Evolutionary conservation across 2,113 vertebrate genomes (phyloP).

Genomic region (Corydoras sp.): DNA sequence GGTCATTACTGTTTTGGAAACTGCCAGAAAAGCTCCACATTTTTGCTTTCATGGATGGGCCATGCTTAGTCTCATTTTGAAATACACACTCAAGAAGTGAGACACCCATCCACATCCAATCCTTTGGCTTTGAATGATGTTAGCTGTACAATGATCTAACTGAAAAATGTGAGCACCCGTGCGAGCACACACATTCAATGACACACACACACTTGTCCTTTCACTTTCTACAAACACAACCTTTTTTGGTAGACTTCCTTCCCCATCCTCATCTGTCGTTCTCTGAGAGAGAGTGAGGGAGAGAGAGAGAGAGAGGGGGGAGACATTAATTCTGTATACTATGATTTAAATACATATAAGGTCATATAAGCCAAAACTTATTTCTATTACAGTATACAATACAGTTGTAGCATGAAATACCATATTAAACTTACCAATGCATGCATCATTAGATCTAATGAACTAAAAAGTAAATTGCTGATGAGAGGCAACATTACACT

Average conservation of each 20-base stretch:
- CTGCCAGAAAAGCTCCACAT: not conserved
- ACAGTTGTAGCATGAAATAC: no score
- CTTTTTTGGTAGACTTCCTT: conserved; percentile 64
- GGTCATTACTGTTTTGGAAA: conserved; percentile 29
- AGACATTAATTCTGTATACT: not conserved
- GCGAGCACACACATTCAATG: conserved; percentile 28
- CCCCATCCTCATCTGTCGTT: conserved; percentile 24
- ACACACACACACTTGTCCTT: conserved; percentile 41
- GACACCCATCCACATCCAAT: conserved; percentile 1
- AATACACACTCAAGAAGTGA: conserved; percentile 16
- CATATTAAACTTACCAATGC: no score
- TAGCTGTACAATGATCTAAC: not conserved
- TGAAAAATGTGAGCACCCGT: conserved; percentile 13
- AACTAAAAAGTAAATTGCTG: no score
- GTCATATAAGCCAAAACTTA: no score
- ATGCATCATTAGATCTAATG: no score
- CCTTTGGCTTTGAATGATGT: conserved; percentile 8
- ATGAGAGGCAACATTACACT: no score
- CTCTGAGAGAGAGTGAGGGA: conserved; percentile 11
- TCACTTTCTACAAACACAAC: conserved; percentile 61
- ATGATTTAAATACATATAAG: no score
- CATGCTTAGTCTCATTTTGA: not conserved
- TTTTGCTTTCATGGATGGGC: not conserved
- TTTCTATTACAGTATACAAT: no score
- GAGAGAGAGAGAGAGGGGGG: conserved; percentile 11